These are phyloP conservation scores for Jaculus jaculus DNA, from an alignment of 2,113 vertebrate species.

Conservation along the genomic window DNA sequence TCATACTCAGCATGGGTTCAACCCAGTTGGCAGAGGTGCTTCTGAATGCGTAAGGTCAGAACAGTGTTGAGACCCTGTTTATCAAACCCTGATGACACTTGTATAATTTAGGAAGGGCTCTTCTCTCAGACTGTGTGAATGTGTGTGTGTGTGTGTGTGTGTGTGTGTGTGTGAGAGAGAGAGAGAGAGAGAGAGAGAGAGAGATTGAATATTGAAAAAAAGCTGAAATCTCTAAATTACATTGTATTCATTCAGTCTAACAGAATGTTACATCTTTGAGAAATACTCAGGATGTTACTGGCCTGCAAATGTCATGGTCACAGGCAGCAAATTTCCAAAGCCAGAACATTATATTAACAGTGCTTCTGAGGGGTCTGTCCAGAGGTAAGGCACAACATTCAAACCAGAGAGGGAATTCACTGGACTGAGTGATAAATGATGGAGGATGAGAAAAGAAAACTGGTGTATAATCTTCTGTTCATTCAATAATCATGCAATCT, in stretches of 20 bases:
- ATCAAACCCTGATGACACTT: neutral
- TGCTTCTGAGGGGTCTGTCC: neutral
- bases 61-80: neutral
- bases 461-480: neutral
- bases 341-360: neutral
- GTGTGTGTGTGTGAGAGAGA: no score
- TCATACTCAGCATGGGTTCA: constrained; percentile 25
- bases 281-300: neutral
- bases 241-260: neutral
- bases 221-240: neutral
- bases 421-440: neutral
- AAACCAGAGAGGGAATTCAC: neutral
- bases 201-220: neutral
- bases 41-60: neutral
- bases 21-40: neutral
- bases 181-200: no score
- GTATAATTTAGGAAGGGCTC: neutral
- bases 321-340: neutral
- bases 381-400: neutral
- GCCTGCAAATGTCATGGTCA: neutral
- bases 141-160: neutral
- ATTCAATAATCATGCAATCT: neutral
- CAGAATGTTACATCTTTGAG: neutral
- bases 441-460: neutral
- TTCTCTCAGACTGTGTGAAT: neutral